These are phyloP conservation scores for Gymnocypris eckloni DNA, from an alignment of 2,797 vertebrate species.

Conservation along the genomic window DNA sequence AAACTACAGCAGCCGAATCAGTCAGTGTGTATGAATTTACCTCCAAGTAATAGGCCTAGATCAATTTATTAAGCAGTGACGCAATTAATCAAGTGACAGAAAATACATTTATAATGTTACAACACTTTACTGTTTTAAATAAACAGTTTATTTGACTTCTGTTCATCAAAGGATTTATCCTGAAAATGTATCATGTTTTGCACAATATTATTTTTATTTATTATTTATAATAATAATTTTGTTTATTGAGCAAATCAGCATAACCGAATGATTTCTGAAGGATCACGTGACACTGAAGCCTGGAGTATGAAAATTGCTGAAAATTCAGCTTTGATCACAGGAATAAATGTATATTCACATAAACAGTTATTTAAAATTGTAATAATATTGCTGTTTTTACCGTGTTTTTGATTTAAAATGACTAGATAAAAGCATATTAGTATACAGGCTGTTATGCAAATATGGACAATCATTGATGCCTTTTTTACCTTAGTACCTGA, in stretches of 20 bases:
- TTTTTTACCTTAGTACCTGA: neutral
- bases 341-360: neutral
- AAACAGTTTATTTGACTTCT: neutral
- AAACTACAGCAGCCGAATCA: neutral
- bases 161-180: neutral
- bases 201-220: neutral
- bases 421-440: neutral
- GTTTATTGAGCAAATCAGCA: neutral
- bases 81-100: neutral
- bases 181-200: neutral
- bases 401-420: neutral
- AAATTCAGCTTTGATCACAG: neutral
- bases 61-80: neutral
- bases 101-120: neutral
- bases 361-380: neutral
- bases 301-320: neutral
- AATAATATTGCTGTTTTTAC: neutral
- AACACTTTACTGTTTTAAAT: neutral
- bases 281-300: neutral
- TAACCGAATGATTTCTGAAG: neutral
- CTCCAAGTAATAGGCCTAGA: neutral
- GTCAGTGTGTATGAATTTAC: constrained; percentile 1
- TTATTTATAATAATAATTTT: neutral
- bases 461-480: neutral
- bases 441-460: neutral